Evolutionary conservation across 2,113 vertebrate genomes (phyloP).

Genomic region (Callorhinus ursinus): DNA sequence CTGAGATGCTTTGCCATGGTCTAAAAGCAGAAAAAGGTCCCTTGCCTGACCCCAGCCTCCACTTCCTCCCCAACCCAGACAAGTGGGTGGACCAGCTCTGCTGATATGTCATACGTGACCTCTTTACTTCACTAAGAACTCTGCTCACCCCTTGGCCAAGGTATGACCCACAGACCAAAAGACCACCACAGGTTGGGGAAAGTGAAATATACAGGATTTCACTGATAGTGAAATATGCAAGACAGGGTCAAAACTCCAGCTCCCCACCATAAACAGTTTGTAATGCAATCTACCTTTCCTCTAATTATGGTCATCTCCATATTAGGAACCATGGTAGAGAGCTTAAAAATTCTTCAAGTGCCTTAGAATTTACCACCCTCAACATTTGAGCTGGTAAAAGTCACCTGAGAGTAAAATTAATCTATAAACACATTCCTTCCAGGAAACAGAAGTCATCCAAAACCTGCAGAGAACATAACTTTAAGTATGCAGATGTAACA

Average conservation of each 20-base stretch:
- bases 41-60: slow-evolving; percentile 30
- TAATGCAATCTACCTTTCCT: slow-evolving; percentile 20
- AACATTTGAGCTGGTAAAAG: slow-evolving; percentile 59
- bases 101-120: not conserved
- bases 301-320: slow-evolving; percentile 69
- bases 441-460: not conserved
- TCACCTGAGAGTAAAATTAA: slow-evolving; percentile 51
- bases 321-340: not conserved
- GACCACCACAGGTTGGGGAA: not conserved
- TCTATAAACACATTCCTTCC: not conserved
- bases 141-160: not conserved
- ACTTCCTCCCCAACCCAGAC: slow-evolving; percentile 71
- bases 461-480: not conserved
- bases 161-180: slow-evolving; percentile 32
- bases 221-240: not conserved
- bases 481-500: slow-evolving; percentile 1
- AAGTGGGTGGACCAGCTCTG: slow-evolving; percentile 44
- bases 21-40: slow-evolving; percentile 42
- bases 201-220: slow-evolving; percentile 13
- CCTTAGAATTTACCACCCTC: slow-evolving; percentile 62
- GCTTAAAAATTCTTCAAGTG: slow-evolving; percentile 56
- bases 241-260: slow-evolving; percentile 40
- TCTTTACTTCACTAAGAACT: not conserved
- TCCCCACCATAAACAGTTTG: slow-evolving; percentile 50
- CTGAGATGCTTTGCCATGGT: slow-evolving; percentile 31